Evolutionary conservation across 2,888 invertebrate genomes (phyloP), one percentile per base, ranked within the genome.

Genomic region (Polyommatus iphigenia): DNA sequence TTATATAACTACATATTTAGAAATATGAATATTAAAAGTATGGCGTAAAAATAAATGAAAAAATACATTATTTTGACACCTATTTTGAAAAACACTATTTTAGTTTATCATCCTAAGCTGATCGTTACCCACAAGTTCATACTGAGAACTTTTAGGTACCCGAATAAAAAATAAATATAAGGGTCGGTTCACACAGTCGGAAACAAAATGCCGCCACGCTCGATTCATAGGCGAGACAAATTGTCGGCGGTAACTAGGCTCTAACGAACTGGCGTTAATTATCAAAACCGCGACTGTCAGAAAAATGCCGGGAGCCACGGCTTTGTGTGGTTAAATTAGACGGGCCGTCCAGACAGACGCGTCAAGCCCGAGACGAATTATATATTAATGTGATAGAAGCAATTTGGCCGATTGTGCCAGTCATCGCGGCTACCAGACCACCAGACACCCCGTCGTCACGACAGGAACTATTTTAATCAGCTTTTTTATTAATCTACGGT

Each of bases 301-400:
- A 89, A 89, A 88, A 87, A 88, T 85, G 85, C 84, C 87, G 87
- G 90, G 87, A 89, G 89, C 91, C 89, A 90, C 90, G 88, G 91
- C 88, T 87, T 93, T 93, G 92, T 93, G 87, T 89, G 87, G 86
- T 89, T 91, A 91, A 92, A 92, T 92, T 91, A 93, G 92, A 91
- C 91, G 91, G 89, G 87, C 86, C 89, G 89, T 88, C 87, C 85
- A 84, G 80, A 82, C 82, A 81, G 86, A 85, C 84, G 85, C 85
- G 84, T 83, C 67, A 75, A 77, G 76, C 54, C 77, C 79, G 77
- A 78, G 82, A 82, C 86, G 87, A 84, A 85, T 87, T 85, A 86
- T 83, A 87, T 91, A 90, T 87, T 87, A 88, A 86, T 89, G 88
- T 86, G 89, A 90, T 91, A 87, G 85, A 90, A 89, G 89, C 87